Evolutionary conservation across 1,140 invertebrate genomes (phyloP).

Genomic region (Drosophila tsacasi): DNA sequence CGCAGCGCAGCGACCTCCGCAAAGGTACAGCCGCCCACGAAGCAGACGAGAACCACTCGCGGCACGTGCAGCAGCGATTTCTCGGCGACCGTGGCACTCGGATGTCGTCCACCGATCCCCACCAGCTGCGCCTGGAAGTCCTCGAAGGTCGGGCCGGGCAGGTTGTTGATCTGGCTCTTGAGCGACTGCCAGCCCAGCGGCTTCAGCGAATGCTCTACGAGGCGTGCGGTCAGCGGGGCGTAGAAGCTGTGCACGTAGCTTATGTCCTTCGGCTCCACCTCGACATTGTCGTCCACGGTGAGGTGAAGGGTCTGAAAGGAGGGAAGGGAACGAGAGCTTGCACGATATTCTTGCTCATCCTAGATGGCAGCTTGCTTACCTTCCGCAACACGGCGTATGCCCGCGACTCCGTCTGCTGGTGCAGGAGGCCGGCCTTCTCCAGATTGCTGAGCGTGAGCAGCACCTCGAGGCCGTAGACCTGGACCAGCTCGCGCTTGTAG

Average conservation of each 20-base stretch:
- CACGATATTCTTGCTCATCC: neutral
- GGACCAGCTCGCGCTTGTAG: conserved; percentile 96
- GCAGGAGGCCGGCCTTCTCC: conserved; percentile 94
- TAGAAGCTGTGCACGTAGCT: conserved; percentile 97
- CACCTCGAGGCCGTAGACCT: conserved; percentile 96
- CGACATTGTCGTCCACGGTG: conserved; percentile 94
- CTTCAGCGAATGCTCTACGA: conserved; percentile 94
- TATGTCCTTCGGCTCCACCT: conserved; percentile 94
- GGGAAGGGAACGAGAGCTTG: neutral
- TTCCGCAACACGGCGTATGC: conserved; percentile 91
- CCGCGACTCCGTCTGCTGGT: conserved; percentile 89
- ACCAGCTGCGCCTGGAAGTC: conserved; percentile 87
- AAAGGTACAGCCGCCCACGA: conserved; percentile 98
- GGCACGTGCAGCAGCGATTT: conserved; percentile 89
- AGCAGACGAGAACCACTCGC: conserved; percentile 95
- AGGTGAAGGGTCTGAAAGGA: conserved; percentile 89
- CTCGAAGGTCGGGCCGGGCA: conserved; percentile 88
- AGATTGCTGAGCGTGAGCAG: conserved; percentile 94
- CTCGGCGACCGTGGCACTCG: conserved; percentile 88
- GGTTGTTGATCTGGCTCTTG: conserved; percentile 88
- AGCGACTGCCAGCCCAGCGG: conserved; percentile 87
- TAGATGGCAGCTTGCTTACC: conserved; percentile 74
- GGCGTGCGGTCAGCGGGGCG: conserved; percentile 95
- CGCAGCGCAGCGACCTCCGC: conserved; percentile 97
- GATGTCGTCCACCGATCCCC: conserved; percentile 85